phyloP scores from a whole-genome alignment of 2,113 vertebrate genomes.

The Perccottus glenii region DNA sequence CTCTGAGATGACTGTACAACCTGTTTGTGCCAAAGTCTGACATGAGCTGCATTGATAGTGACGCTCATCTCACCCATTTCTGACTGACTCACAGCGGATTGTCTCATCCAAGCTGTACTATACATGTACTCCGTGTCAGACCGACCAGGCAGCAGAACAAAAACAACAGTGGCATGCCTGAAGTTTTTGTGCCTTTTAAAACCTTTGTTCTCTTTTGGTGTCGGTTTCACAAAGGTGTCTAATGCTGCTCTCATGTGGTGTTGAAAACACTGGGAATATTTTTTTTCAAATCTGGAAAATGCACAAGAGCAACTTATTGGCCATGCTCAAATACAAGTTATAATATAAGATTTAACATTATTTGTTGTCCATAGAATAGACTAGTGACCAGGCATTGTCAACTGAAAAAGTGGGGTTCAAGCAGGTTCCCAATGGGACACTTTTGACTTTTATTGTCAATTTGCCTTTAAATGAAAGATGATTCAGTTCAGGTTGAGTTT shows the following conservation, averaged over 20 bases:
- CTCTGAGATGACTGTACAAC: slow-evolving; percentile 18
- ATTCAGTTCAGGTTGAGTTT: too few species aligned
- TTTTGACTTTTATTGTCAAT: too few species aligned
- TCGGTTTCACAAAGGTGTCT: too few species aligned
- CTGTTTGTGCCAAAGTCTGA: slow-evolving; percentile 42
- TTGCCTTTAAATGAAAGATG: too few species aligned
- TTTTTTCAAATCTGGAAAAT: too few species aligned
- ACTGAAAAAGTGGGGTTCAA: not conserved
- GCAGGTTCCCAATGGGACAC: not conserved
- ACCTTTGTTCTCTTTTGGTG: not conserved
- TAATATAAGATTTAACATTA: too few species aligned
- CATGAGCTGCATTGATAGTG: slow-evolving; percentile 36
- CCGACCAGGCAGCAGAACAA: slow-evolving; percentile 29
- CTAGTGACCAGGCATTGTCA: too few species aligned
- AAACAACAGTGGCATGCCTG: slow-evolving; percentile 64
- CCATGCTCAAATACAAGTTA: too few species aligned
- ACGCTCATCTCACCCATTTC: slow-evolving; percentile 34
- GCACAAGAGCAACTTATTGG: too few species aligned
- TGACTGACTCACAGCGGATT: slow-evolving; percentile 48
- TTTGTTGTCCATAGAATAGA: too few species aligned
- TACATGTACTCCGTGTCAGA: slow-evolving; percentile 32
- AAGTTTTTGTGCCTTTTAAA: slow-evolving; percentile 43
- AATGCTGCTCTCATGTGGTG: too few species aligned
- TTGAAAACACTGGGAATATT: too few species aligned
- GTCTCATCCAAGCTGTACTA: slow-evolving; percentile 49